phyloP scores from a whole-genome alignment of 2,797 vertebrate genomes.

The Malacoctenus gilli region DNA sequence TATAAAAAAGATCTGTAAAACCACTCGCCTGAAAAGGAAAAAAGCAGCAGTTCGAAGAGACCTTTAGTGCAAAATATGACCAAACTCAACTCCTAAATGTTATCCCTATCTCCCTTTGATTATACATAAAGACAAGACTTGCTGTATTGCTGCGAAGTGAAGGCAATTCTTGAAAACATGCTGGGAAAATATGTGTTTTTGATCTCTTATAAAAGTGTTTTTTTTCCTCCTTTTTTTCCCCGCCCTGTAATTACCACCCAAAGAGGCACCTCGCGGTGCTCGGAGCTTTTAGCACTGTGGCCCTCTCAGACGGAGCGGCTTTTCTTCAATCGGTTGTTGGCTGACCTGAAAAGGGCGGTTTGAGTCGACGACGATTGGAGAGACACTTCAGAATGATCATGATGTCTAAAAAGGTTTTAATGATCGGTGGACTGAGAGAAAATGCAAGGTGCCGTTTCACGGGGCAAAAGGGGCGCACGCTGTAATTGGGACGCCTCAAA shows the following conservation, averaged over 20 bases:
- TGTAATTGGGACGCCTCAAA: conserved; percentile 18
- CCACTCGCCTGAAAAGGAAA: no score
- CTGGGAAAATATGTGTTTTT: not conserved
- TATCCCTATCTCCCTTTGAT: no score
- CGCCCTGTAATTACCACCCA: conserved; percentile 18
- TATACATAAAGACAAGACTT: no score
- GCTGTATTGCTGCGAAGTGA: not conserved
- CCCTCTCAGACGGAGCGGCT: conserved; percentile 7
- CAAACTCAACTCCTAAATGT: no score
- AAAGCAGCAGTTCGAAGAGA: no score
- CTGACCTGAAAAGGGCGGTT: conserved; percentile 26
- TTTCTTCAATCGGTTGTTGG: conserved; percentile 12
- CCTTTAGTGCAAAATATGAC: no score
- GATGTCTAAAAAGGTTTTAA: conserved; percentile 33
- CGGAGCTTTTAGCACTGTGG: conserved; percentile 22
- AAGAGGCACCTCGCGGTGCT: conserved; percentile 15
- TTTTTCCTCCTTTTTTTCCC: no score
- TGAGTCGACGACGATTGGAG: conserved; percentile 34
- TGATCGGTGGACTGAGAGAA: conserved; percentile 19
- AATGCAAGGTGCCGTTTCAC: conserved; percentile 15
- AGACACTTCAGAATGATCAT: conserved; percentile 2
- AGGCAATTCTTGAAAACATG: not conserved
- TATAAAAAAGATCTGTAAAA: no score
- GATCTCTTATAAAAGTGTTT: conserved; percentile 18
- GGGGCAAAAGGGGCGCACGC: not conserved